Conservation (phyloP, 2,797 vertebrate genomes). For the Sebastolobus altivelis region DNA sequence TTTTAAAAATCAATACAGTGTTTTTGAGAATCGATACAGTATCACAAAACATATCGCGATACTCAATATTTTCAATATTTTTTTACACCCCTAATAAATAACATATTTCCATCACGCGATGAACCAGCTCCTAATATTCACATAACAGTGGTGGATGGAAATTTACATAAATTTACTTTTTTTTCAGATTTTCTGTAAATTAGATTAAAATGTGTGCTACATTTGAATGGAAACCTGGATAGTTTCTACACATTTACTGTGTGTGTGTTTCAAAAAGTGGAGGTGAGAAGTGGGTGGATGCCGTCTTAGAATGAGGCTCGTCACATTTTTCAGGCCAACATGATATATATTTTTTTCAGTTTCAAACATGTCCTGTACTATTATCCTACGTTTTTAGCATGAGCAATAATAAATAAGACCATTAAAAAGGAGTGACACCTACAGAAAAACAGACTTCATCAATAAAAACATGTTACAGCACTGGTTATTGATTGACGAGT, state of each 20-base stretch:
- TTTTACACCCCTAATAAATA: no score
- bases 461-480: slow-evolving; percentile 8
- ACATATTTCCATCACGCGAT: neutral
- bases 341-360: neutral
- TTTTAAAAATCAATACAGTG: no score
- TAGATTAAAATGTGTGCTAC: neutral
- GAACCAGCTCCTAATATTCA: neutral
- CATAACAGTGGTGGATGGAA: neutral
- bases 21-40: no score
- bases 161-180: neutral
- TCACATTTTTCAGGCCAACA: neutral
- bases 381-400: neutral
- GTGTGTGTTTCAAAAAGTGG: neutral
- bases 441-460: neutral
- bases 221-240: neutral
- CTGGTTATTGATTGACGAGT: slow-evolving; percentile 15
- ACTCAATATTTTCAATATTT: no score
- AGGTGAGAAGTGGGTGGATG: neutral
- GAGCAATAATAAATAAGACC: neutral
- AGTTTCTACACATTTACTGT: neutral
- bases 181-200: neutral
- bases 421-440: neutral
- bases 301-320: neutral
- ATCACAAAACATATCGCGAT: no score
- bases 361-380: neutral